phyloP scores from a whole-genome alignment of 2,888 invertebrate species.

The Hesperia comma region DNA sequence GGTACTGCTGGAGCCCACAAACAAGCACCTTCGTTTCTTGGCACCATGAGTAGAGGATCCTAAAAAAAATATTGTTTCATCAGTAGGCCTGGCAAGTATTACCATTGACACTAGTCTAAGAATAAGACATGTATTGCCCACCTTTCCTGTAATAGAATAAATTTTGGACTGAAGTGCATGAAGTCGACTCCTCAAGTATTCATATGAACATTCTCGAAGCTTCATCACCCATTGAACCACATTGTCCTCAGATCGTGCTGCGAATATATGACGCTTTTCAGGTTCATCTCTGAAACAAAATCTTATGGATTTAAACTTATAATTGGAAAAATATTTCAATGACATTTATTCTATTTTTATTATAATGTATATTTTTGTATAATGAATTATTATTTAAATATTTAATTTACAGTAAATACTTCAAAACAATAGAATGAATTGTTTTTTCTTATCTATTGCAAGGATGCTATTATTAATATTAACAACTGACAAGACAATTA shows the following conservation, averaged over 20 bases:
- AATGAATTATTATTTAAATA: too few relatives aligned
- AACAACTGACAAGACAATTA: too few relatives aligned
- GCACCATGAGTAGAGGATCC: slow-evolving; percentile 85
- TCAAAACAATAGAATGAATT: too few relatives aligned
- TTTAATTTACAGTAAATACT: too few relatives aligned
- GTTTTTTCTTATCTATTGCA: too few relatives aligned
- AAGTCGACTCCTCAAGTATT: slow-evolving; percentile 86
- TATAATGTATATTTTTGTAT: too few relatives aligned
- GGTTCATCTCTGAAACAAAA: slow-evolving; percentile 79
- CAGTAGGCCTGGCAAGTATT: too few relatives aligned
- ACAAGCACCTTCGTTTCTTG: slow-evolving; percentile 84
- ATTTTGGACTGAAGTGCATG: slow-evolving; percentile 87
- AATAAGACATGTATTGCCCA: slow-evolving; percentile 44
- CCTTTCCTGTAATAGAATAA: slow-evolving; percentile 87
- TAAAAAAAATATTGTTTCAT: slow-evolving; percentile 48
- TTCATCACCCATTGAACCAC: slow-evolving; percentile 89
- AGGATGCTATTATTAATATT: too few relatives aligned
- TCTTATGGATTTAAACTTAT: not conserved
- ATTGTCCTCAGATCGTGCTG: slow-evolving; percentile 88
- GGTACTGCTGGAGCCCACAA: slow-evolving; percentile 77
- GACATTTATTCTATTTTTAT: not conserved
- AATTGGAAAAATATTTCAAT: not conserved
- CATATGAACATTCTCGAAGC: slow-evolving; percentile 88
- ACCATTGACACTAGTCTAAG: too few relatives aligned
- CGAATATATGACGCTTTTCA: slow-evolving; percentile 88